phyloP scores from a whole-genome alignment of 2,797 vertebrate species.

The Hemitrygon akajei region DNA sequence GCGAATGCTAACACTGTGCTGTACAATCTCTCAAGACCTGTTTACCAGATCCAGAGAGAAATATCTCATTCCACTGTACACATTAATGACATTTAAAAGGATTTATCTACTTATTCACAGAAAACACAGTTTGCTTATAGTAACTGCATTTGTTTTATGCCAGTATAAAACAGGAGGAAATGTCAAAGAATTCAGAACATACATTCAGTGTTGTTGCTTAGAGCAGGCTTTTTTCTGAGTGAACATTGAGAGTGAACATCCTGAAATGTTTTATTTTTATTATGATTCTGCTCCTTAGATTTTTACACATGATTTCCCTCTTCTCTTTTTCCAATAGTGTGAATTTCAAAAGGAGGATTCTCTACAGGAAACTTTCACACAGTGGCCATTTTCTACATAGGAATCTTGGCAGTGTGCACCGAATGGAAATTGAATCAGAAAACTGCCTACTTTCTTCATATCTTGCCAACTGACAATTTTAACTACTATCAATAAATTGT shows the following conservation, averaged over 20 bases:
- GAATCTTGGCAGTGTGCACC: too few species aligned
- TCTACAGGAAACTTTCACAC: neutral
- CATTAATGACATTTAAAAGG: too few species aligned
- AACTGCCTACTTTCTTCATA: neutral
- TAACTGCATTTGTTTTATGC: neutral
- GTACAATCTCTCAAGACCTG: neutral
- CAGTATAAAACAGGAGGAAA: neutral
- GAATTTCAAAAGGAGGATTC: neutral
- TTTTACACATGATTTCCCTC: too few species aligned
- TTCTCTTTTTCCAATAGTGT: too few species aligned
- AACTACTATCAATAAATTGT: neutral
- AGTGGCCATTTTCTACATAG: neutral
- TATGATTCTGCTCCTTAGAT: too few species aligned
- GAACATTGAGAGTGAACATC: neutral
- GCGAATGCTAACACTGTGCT: neutral
- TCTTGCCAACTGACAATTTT: neutral
- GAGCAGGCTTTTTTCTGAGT: neutral
- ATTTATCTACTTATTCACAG: neutral
- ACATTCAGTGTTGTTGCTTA: neutral
- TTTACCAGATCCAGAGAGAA: neutral
- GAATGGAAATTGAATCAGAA: neutral
- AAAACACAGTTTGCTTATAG: neutral
- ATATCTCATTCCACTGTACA: neutral
- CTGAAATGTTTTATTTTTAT: too few species aligned
- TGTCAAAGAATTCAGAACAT: neutral